phyloP scores from a whole-genome alignment of 2,797 vertebrate genomes.

The Coregonus sp. region DNA sequence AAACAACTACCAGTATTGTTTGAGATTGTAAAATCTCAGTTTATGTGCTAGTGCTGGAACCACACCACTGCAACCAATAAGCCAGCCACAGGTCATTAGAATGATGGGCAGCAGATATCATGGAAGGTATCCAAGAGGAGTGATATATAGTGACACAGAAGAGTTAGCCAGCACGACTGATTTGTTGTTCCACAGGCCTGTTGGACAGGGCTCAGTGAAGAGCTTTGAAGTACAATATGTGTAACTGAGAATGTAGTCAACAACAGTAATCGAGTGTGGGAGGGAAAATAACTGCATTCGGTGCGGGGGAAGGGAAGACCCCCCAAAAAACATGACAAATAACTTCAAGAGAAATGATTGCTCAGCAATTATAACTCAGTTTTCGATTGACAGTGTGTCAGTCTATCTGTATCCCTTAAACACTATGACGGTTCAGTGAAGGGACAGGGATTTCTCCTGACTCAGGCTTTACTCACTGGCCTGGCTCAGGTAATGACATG shows the following conservation, averaged over 20 bases:
- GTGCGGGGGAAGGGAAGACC: conserved; percentile 2
- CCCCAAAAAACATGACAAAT: conserved; percentile 16
- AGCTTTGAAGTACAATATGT: conserved; percentile 7
- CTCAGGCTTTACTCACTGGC: neutral
- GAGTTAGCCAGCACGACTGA: neutral
- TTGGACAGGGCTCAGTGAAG: neutral
- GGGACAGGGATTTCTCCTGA: conserved; percentile 7
- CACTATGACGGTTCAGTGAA: neutral
- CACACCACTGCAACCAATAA: neutral
- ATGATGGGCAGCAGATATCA: no score
- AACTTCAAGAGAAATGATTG: conserved; percentile 38
- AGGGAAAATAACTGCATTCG: neutral
- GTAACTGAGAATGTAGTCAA: neutral
- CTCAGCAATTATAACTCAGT: conserved; percentile 40
- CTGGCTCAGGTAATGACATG: neutral
- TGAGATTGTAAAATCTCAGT: no score
- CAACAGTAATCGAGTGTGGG: neutral
- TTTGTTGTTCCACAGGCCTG: neutral
- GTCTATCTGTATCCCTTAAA: conserved; percentile 31
- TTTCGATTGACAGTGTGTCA: neutral
- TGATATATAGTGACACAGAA: neutral
- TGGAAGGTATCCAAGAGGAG: no score
- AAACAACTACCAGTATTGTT: no score
- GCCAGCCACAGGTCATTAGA: neutral
- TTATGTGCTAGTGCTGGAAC: no score